Evolutionary conservation across 2,888 invertebrate genomes (phyloP), one percentile per base, ranked within the genome.

Genomic region (Chrysotoxum bicinctum): DNA sequence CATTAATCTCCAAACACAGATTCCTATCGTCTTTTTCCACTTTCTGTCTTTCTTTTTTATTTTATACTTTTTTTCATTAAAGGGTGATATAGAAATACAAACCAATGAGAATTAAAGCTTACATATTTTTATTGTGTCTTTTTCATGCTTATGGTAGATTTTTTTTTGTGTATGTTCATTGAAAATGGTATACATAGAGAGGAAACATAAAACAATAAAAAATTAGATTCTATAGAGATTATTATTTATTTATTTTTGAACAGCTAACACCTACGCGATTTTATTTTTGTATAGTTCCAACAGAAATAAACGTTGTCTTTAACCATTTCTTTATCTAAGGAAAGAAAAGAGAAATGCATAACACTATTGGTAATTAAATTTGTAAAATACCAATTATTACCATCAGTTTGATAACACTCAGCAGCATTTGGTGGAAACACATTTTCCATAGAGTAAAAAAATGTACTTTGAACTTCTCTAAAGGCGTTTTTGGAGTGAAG

Each of bases 201-300:
- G 64, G 45, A 64, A 45, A 45, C 37, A 35, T 23, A 35, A 48
- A 48, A 12, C 12, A 19, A 14, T 43, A 6, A 7, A 62, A 30
- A 30, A 23, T 4, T 30, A 14, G 16, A 30, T 5, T 45, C 3
- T 40, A 23, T 32, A 35, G 26, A 62, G 56, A 32, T 66, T 35
- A 43, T 58, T 52, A 43, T 50, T 60, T 9, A 16, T n/a, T 21
- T 32, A 30, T 14, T 10, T 26, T 19, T 19, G 10, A 12, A 26
- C 5, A 52, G 26, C 58, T 75, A 84, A 45, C 30, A 48, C 14
- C 83, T 45, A 14, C 50, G 87, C 14, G 91, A 89, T 54, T 88
- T 88, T 16, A 91, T 90, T 88, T 91, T 91, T 35, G 89, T 90
- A 88, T 91, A 91, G 3, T 90, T 54, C 91, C 91, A 91, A 35